A percentile compares a stretch with the other conserved stretches of the same genome.
Conservation (phyloP, 2,113 vertebrate species). For the Tetrax tetrax region DNA sequence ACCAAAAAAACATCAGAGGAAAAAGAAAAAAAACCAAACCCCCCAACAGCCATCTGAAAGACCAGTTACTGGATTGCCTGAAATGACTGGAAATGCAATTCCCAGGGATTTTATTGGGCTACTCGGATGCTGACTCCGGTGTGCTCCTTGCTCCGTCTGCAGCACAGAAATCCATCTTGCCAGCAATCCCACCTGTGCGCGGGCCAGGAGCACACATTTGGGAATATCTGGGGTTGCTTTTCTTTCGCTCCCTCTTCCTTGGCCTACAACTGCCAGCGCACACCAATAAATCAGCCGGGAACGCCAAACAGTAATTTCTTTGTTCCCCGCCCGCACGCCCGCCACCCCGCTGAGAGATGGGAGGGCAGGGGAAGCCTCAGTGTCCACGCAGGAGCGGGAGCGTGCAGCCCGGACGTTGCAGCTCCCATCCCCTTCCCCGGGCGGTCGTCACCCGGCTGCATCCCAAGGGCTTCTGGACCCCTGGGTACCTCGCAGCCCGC, state of each 20-base stretch:
- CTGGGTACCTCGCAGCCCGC: neutral
- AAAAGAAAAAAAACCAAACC: neutral
- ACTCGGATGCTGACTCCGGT: neutral
- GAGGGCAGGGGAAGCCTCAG: neutral
- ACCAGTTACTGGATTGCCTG: neutral
- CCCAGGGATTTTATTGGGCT: neutral
- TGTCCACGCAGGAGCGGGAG: neutral
- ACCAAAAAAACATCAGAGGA: neutral
- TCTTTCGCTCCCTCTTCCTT: neutral
- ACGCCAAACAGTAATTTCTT: neutral
- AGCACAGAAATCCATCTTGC: neutral
- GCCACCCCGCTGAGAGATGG: neutral
- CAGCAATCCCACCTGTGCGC: neutral
- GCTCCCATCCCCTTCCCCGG: neutral
- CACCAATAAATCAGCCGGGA: neutral
- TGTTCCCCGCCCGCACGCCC: neutral
- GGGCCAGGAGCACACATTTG: neutral
- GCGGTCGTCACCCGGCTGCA: neutral
- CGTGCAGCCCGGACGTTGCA: rapidly evolving
- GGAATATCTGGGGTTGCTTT: neutral
- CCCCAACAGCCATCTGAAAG: neutral
- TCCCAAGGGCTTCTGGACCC: neutral
- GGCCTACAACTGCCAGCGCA: neutral
- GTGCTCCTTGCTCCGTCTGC: neutral
- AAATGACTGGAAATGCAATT: neutral